Base-by-base conservation (phyloP, 1,140 invertebrate genomes). In the Drepana arcuata region DNA sequence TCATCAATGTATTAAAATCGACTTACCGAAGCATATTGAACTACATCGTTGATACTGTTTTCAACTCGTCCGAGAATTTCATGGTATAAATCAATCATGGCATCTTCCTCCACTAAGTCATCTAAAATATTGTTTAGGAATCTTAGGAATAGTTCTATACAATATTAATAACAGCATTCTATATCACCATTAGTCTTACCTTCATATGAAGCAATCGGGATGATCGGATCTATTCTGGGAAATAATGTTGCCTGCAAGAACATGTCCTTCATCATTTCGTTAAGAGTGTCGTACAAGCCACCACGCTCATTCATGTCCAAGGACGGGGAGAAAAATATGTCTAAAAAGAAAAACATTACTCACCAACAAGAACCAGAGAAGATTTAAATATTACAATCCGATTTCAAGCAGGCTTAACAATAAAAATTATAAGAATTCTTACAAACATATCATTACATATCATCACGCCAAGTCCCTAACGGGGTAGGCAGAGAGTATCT, bases 191-290 rank as follows among this genome's bases (percentile, higher is more conserved):
- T 6, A 14, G 18, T 12, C 16, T 35, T 41, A 79, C 77, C 74
- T 68, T 81, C 77, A 36, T 81, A 81, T 2, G 59, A 56, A 29
- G 61, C 47, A 12, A 81, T 65, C 1, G 68, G 64, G 0, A 81
- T 49, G 2, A 75, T 50, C 4, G 70, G 65, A 37, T 81, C 78
- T 25, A 84, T 78, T 24, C 80, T 63, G 3, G 68, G 64, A 25
- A 83, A 84, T 7, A 81, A 41, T 11, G 77, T 74, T 0, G 74
- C 75, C 50, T 83, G 79, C 11, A 79, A 36, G 32, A 82, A 78
- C 61, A 82, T 82, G 29, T 84, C 80, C 37, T 83, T 74, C 62
- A 84, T 80, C 83, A 84, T 83, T 50, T 77, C 65, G 15, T 40
- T 51, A 11, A 84, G 29, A 2, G 73, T 73, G 24, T 68, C 63